Evolutionary conservation across 2,888 invertebrate species (phyloP), one percentile per base, ranked within the genome.

Genomic region (Glaucopsyche alexis): DNA sequence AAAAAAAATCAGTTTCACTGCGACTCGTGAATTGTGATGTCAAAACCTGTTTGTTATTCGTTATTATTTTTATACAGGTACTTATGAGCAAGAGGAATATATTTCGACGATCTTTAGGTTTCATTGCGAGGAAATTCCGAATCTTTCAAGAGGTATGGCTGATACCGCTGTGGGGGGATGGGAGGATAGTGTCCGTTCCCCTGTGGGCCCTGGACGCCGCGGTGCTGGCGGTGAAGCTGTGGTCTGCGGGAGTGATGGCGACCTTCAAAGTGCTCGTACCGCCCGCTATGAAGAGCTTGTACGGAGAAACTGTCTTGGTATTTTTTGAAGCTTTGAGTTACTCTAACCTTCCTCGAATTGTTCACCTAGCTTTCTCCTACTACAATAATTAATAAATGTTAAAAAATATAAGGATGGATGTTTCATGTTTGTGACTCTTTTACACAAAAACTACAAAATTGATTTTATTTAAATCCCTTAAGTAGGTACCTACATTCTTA

Each of bases 221-320:
- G 72, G 92, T 91, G 55, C 80, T 93, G 76, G 76, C 90, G 1
- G 82, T 87, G 72, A 93, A 93, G 74, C 76, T 93, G 38, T 87
- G 84, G 74, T 88, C 91, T 0, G 86, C 89, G 0, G 90, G 90
- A 75, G 82, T 84, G 5, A 79, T 88, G 76, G 87, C 88, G 13
- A 76, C 82, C 13, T 76, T 86, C 1, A 85, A 81, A 72, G 78
- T 89, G 7, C 74, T 93, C 0, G 84, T 92, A 64, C 92, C 91
- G 5, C 88, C 88, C 0, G 81, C 85, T 2, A 81, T 87, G 87
- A 92, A 91, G 79, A 90, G 85, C 76, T 81, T 93, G 75, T 85
- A 91, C 74, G 92, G 91, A 55, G 93, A 93, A 76, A 93, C 92
- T 72, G 84, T 93, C 47, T 77, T 93, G 83, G 91, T 90, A 75